These are phyloP conservation scores for Amblyopsis hoosieri DNA, from an alignment of 2,797 vertebrate species.

Conservation along the genomic window DNA sequence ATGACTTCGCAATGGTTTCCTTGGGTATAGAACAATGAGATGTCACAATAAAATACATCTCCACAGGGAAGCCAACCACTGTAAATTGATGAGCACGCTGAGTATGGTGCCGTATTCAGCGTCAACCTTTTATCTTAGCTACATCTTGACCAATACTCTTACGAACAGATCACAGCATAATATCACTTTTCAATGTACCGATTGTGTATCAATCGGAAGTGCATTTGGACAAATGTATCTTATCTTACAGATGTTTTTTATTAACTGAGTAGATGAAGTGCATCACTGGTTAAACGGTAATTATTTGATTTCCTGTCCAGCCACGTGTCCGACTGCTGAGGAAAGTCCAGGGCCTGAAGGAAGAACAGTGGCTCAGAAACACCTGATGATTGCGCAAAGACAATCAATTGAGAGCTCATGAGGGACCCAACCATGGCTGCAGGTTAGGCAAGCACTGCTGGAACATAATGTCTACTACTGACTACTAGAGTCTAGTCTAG, in stretches of 20 bases:
- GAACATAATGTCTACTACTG: background rate
- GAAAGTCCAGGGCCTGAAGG: conserved; percentile 80
- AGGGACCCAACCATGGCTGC: conserved; percentile 88
- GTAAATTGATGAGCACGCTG: background rate
- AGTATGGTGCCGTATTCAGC: background rate
- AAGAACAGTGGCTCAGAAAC: conserved; percentile 58
- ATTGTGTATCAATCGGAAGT: too few species aligned
- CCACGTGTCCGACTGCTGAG: conserved; percentile 81
- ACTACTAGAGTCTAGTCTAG: too few species aligned
- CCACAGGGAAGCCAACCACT: background rate
- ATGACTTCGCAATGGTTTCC: conserved; percentile 11
- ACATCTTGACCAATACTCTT: too few species aligned
- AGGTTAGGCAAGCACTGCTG: conserved; percentile 68
- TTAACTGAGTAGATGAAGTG: too few species aligned
- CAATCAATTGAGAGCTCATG: conserved; percentile 88
- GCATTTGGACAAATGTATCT: too few species aligned
- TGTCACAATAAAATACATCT: conserved; percentile 8
- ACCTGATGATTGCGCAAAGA: conserved; percentile 83
- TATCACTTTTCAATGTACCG: too few species aligned
- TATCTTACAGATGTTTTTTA: too few species aligned
- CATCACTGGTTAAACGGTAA: too few species aligned
- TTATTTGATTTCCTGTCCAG: conserved; percentile 59
- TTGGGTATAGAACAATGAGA: conserved; percentile 9
- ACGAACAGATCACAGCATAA: too few species aligned
- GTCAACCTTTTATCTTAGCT: too few species aligned